A percentile compares a stretch with the other conserved stretches of the same genome.
These are phyloP conservation scores for Philopedon plagiatum DNA, from an alignment of 2,888 invertebrate genomes.

Conservation along the genomic window DNA sequence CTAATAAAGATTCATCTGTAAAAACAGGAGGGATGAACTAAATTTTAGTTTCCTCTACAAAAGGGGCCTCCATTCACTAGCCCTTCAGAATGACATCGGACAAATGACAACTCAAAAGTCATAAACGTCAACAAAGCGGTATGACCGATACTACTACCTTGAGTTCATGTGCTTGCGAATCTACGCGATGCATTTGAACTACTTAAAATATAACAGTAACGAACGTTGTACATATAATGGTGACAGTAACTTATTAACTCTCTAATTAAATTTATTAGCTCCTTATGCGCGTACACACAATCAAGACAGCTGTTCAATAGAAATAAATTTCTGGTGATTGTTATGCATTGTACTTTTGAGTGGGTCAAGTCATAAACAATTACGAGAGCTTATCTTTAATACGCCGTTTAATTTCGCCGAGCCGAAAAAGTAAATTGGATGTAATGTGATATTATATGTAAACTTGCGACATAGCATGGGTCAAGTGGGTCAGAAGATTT, in stretches of 20 bases:
- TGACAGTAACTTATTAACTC: not conserved
- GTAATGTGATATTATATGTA: slow-evolving; percentile 34
- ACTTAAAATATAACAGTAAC: too few species aligned
- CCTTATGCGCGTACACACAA: slow-evolving; percentile 15
- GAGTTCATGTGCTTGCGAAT: too few species aligned
- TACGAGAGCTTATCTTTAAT: slow-evolving; percentile 39
- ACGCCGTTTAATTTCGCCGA: slow-evolving; percentile 35
- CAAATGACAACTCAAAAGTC: too few species aligned
- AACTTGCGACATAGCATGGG: slow-evolving; percentile 29
- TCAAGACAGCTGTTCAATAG: slow-evolving; percentile 39
- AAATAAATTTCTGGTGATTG: slow-evolving; percentile 42
- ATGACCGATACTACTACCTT: too few species aligned
- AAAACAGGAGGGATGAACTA: too few species aligned
- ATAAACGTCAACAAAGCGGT: too few species aligned
- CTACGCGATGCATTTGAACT: too few species aligned
- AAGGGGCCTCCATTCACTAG: too few species aligned
- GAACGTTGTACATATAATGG: too few species aligned
- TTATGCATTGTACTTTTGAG: slow-evolving; percentile 36
- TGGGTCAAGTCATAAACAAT: slow-evolving; percentile 44
- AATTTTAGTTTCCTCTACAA: too few species aligned
- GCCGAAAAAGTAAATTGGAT: slow-evolving; percentile 41
- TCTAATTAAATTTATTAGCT: slow-evolving; percentile 30
- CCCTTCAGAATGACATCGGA: too few species aligned
- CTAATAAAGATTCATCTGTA: too few species aligned
- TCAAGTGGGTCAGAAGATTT: slow-evolving; percentile 31